phyloP scores from a whole-genome alignment of 2,113 vertebrate genomes.

The Vulpes vulpes region DNA sequence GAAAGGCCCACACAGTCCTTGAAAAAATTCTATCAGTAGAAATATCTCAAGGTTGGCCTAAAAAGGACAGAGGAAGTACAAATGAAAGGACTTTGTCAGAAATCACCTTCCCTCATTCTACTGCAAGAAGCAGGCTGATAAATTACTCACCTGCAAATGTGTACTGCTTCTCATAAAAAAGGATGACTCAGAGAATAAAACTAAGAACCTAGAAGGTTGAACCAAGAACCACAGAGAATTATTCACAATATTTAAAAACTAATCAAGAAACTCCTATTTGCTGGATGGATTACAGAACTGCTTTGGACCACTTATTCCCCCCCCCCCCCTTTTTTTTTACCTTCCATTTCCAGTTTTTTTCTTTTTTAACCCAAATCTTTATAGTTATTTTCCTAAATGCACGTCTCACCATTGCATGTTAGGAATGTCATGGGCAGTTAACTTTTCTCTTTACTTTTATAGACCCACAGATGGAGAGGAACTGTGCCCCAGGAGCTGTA shows the following conservation, averaged over 20 bases:
- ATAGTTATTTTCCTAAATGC: neutral
- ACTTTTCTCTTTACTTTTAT: neutral
- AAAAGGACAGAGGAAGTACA: neutral
- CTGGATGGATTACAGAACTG: neutral
- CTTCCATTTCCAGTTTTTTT: neutral
- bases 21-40: neutral
- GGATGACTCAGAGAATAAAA: neutral
- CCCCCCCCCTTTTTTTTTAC: neutral
- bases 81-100: neutral
- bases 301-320: neutral
- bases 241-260: neutral
- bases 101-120: accelerated
- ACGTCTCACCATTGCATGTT: neutral
- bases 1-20: neutral
- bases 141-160: neutral
- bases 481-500: neutral
- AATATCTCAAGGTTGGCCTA: neutral
- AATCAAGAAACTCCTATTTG: conserved; percentile 9
- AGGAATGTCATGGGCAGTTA: neutral
- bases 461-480: neutral
- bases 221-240: neutral
- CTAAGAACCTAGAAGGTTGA: neutral
- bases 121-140: neutral
- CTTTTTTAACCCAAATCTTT: neutral
- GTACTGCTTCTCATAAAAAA: neutral